Percentiles rank a stretch among this genome's conserved stretches.
Conservation (phyloP, 1,140 invertebrate genomes). For the Drosophila sechellia region DNA sequence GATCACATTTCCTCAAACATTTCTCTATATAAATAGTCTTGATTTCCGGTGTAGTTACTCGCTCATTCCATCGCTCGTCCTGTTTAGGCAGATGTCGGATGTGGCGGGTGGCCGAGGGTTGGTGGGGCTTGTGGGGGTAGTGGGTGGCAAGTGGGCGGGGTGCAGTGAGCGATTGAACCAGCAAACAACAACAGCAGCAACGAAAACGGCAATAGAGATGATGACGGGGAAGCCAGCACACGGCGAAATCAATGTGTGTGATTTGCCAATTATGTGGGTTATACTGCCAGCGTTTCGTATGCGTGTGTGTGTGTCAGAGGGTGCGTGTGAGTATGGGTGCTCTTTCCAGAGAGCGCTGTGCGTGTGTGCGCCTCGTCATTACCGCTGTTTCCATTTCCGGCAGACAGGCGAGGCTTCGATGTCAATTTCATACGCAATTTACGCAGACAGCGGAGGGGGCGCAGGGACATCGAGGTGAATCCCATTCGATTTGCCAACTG, state of each 20-base stretch:
- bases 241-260: slow-evolving; percentile 79
- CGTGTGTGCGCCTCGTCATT: slow-evolving; percentile 63
- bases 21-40: neutral
- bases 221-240: slow-evolving; percentile 59
- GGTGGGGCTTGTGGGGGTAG: neutral
- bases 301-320: slow-evolving; percentile 19
- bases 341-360: slow-evolving; percentile 2
- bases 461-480: slow-evolving; percentile 11
- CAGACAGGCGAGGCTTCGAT: slow-evolving; percentile 68
- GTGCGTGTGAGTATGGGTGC: neutral
- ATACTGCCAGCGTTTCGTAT: slow-evolving; percentile 37
- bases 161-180: slow-evolving; percentile 74
- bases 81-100: slow-evolving; percentile 75
- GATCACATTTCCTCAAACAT: neutral
- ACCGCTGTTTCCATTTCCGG: slow-evolving; percentile 81
- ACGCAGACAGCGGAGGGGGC: slow-evolving; percentile 36
- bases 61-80: slow-evolving; percentile 13
- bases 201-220: slow-evolving; percentile 39
- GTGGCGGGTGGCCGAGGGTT: slow-evolving; percentile 38
- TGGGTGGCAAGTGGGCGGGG: slow-evolving; percentile 3
- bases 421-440: slow-evolving; percentile 82
- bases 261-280: slow-evolving; percentile 80
- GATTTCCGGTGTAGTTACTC: slow-evolving; percentile 3
- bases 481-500: slow-evolving; percentile 75
- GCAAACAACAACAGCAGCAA: slow-evolving; percentile 39